Base-by-base conservation (phyloP, 2,113 vertebrate species). In the Notothenia coriiceps region DNA sequence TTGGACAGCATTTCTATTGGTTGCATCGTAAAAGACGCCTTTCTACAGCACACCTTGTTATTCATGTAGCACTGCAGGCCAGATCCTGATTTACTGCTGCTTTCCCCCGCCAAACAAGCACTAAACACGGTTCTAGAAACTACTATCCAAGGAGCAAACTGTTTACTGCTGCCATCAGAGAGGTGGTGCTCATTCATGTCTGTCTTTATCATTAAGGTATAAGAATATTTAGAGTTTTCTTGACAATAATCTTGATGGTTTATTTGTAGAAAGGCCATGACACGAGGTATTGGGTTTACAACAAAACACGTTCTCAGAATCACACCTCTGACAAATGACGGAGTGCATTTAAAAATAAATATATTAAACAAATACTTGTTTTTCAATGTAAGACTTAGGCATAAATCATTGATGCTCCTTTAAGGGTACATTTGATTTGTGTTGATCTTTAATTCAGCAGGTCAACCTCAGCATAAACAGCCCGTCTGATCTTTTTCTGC, bases 371-470 rank as follows among this genome's bases (percentile, higher is more conserved):
- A 77, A 76, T 50, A 17, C 33, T 83, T 82, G 70, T 71, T 89
- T 85, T 78, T 71, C 33, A 83, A 77, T 65, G 44, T 47, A 49
- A 54, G 70, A 67, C 40, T 82, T 60, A 54, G 49, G 18, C 52
- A 76, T 93, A 50, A 93, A 92, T 93, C 61, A 88, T 93, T 91
- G 29, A 92, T 88, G 83, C 72, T 79, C 70, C 79, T 90, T 94
- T 90, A 89, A 93, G 89, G 79, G 88, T 90, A 90, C 88, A 90
- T 88, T 85, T 14, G 70, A 88, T 89, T 91, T 93, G 91, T 87
- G 92, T 94, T 92, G 93, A 94, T 95, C 92, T 95, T 94, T 95
- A 92, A 95, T 94, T 93, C 88, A 94, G 82, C 89, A 94, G 92
- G 93, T 93, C 92, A 93, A 89, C 75, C 40, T 65, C 70, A 83